Evolutionary conservation across 1,140 invertebrate genomes (phyloP), one percentile per base, ranked within the genome.

Genomic region (Brachionus rubens): DNA sequence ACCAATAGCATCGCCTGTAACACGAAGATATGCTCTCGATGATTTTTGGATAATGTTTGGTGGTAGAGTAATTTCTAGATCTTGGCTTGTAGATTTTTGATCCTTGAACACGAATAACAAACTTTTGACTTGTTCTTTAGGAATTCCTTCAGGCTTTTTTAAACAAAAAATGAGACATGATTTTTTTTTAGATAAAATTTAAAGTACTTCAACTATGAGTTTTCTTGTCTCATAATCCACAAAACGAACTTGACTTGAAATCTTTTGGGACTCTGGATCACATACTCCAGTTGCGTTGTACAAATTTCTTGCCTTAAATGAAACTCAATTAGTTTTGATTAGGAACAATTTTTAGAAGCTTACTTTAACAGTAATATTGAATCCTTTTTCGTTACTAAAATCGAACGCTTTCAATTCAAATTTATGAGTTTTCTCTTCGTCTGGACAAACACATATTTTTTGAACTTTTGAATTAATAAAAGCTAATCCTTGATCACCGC

Each of bases 1-100:
- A 24, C 81, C 82, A 78, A 84, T 79, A 3, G 21, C 83, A 76
- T 85, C 83, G 75, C 83, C 83, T 21, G 68, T 72, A 6, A 72
- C 24, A 2, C 46, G 16, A 9, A 72, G 50, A 50, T 72, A 72
- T 5, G 30, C 46, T 72, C 68, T 28, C n/a, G 46, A 33, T 24
- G 68, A 72, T 24, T 36, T 16, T n/a, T 43, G 46, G 33, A 72
- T 33, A 19, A 72, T 54, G 7, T 72, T 72, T 0, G 5, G 1
- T 14, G 43, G 68, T 43, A 72, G 10, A 14, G 43, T 50, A 19
- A 65, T 43, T 10, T 65, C 36, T 12, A 65, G 19, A 24, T 43
- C n/a, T 19, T 65, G 59, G 36, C 24, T 65, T 9, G 59, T 19
- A 7, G 50, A 9, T 26, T 50, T 48, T 19, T 26, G 3, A 12